Base-by-base conservation (phyloP, 2,888 invertebrate species). In the Callyntrura sp. region DNA sequence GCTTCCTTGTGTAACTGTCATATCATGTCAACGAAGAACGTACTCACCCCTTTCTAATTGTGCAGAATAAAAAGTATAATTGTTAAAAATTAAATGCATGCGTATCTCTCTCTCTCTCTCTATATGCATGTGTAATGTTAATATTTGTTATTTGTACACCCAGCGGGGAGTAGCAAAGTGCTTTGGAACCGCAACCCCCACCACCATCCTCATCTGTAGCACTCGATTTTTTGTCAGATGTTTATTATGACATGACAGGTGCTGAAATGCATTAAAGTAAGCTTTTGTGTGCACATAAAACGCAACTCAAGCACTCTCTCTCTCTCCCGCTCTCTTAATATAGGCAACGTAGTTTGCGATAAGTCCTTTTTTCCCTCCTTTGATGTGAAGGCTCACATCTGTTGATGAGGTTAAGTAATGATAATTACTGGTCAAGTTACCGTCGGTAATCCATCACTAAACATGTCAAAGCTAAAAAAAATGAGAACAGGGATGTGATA, bases 321-420 rank as follows among this genome's bases (percentile, higher is more conserved):
- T 17, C 60, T 8, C 12, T 20, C 9, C 20, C 60, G 23, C 60
- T 8, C 60, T 60, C 60, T 8, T 60, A n/a, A 60, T n/a, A 60
- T 14, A 17, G 1, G 55, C 17, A 4, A 17, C 55, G 8, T n/a
- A 0, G 25, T 51, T 48, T 20, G 3, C 11, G 17, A 35, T 23
- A 43, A 65, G 57, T 78, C 62, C 76, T 65, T 45, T 51, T 35
- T 65, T 17, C 11, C 35, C 76, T 48, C 17, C 9, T 17, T 12
- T 78, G 28, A 87, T 87, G 79, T 68, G 86, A 87, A 73, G 88
- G 88, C 82, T 88, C 82, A 70, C 81, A 88, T 88, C 81, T 88
- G 88, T 88, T 88, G 81, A 88, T 82, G 88, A 88, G 88, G 88
- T 88, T 88, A 88, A 88, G 82, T 82, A 88, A 88, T 82, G 88